Evolutionary conservation across 2,888 invertebrate species (phyloP), one percentile per base, ranked within the genome.

Genomic region (Mimas tiliae): DNA sequence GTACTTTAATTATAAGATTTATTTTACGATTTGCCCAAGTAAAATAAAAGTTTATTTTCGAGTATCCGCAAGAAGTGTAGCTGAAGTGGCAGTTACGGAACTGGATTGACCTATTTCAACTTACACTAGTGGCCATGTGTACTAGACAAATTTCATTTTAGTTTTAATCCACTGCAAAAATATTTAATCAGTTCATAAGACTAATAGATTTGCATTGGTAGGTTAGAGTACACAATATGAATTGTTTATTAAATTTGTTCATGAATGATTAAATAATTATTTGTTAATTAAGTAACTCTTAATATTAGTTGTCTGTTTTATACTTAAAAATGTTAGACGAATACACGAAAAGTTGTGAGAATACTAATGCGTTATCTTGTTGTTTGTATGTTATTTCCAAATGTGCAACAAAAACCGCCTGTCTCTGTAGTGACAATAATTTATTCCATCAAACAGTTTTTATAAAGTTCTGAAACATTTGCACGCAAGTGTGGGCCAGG

Each of bases 51-150:
- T 58, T 58, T 58, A 58, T 58, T 58, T 58, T 58, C 58, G 42
- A 58, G 42, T 58, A 19, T 58, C 58, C 58, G 38, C 58, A 58
- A 58, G 58, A 58, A 58, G 58, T 58, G 42, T 58, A 42, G 58
- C 58, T 58, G 58, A 65, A 62, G 52, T 65, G 62, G 62, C 62
- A 51, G 65, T 33, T 27, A 62, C 16, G 38, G 51, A 51, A 65
- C 62, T 65, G 65, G 51, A 62, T 52, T 27, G 62, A 65, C 65
- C 65, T 33, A 65, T 62, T 65, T 65, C 52, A 62, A 34, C 62
- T 62, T 68, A 66, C 65, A 66, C 64, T 68, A 52, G 45, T 38
- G 68, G 48, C 51, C 64, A 53, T 64, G 21, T 52, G 42, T 63
- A 45, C 27, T 52, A n/a, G 33, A 55, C 9, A 16, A 65, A 47